Evolutionary conservation across 1,140 invertebrate genomes (phyloP).

Genomic region (Grapholita molesta): DNA sequence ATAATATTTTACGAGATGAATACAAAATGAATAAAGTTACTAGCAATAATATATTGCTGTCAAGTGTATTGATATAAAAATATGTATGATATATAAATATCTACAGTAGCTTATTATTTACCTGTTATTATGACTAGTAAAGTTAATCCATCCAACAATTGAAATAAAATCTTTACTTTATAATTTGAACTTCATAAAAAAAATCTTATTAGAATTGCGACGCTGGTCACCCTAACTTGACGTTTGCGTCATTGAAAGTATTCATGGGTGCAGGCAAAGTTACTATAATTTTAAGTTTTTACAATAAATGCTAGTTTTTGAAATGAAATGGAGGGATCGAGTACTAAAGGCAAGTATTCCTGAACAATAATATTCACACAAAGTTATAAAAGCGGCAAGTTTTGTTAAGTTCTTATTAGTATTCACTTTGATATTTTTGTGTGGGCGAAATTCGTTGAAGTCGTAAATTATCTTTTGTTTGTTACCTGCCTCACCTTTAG

Average conservation of each 20-base stretch:
- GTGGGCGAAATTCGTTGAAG: constrained; percentile 57
- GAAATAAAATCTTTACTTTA: too few species aligned
- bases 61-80: too few species aligned
- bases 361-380: background rate
- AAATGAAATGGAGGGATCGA: constrained; percentile 63
- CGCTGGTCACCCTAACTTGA: constrained; percentile 11
- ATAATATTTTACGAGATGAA: too few species aligned
- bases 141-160: too few species aligned
- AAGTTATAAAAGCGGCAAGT: background rate
- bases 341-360: constrained; percentile 47
- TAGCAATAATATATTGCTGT: too few species aligned
- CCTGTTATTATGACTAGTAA: too few species aligned
- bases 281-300: constrained; percentile 38
- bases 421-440: constrained; percentile 47
- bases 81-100: too few species aligned
- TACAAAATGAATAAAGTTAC: too few species aligned
- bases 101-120: too few species aligned
- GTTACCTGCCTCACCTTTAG: constrained; percentile 28
- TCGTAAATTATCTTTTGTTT: constrained; percentile 58
- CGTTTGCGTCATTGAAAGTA: constrained; percentile 16
- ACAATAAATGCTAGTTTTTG: constrained; percentile 40
- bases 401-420: constrained; percentile 15
- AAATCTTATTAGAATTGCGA: too few species aligned
- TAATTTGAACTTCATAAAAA: too few species aligned
- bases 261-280: constrained; percentile 17